Evolutionary conservation across 2,113 vertebrate species (phyloP), one percentile per base, ranked within the genome.

Genomic region (Antechinus stuartii): DNA sequence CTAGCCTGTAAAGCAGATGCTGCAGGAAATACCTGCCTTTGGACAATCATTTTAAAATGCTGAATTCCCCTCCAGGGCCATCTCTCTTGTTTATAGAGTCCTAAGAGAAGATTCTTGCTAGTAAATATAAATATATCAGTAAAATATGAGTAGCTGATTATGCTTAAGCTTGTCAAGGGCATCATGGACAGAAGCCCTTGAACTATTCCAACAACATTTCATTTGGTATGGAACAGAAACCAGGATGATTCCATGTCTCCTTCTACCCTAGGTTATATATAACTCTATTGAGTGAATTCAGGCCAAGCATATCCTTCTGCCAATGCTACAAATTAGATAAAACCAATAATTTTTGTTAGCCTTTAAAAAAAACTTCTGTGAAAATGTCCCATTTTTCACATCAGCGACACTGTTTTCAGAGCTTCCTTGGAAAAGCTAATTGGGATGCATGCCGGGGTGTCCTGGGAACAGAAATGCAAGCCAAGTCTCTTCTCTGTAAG

Each of bases 321-420:
- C 90, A 24, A 35, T 49, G 35, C 24, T 8, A 10, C 14, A 46
- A 54, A 27, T 22, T 46, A 49, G 96, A 84, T 23, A 7, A 27
- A 90, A 30, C 42, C 8, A 1, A 84, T 47, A 95, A 61, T 54
- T 94, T 84, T 92, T 95, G 95, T 68, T 19, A 42, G 84, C 93
- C 91, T 94, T 93, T 91, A 61, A 61, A 84, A 84, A 84, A 84
- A 84, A 84, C 68, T 84, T 84, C 68, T 84, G n/a, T 84, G 55
- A 92, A 96, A 93, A n/a, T 95, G 96, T 92, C 93, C 90, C 92
- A 50, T 92, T 96, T 93, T 96, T 96, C 97, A 93, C 94, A 42
- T 91, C 57, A 52, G 91, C 53, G 3, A 84, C n/a, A 96, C 52
- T 0, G 68, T 92, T 93, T 92, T 61, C 89, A 47, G 95, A 89